These are phyloP conservation scores for Schizopygopsis pylzovi DNA, from an alignment of 2,797 vertebrate species.

Conservation along the genomic window DNA sequence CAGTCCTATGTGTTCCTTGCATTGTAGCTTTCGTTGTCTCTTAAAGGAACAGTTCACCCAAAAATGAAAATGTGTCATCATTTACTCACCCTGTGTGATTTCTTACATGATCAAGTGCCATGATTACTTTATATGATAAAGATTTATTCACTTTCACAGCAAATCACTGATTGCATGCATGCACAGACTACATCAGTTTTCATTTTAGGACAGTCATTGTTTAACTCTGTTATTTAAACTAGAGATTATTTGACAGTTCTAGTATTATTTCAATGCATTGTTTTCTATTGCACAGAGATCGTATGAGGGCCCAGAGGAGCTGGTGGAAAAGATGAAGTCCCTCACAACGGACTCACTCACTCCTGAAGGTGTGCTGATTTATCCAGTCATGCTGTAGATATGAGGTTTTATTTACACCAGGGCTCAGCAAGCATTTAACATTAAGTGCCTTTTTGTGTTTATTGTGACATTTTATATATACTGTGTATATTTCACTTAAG, in stretches of 20 bases:
- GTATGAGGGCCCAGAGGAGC: constrained; percentile 75
- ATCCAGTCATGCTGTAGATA: background rate
- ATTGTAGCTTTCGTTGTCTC: no score
- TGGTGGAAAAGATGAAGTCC: constrained; percentile 83
- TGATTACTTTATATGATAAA: no score
- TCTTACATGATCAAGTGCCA: no score
- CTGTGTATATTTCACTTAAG: background rate
- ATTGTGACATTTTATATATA: background rate
- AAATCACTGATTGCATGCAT: no score
- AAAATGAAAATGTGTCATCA: no score
- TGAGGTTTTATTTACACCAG: background rate
- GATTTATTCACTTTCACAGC: no score
- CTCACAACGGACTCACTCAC: constrained; percentile 74
- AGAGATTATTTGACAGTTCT: background rate
- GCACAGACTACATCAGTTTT: no score
- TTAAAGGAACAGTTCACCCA: no score
- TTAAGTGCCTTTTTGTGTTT: background rate
- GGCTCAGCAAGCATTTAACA: background rate
- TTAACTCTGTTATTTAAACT: no score
- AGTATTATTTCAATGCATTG: constrained; percentile 22
- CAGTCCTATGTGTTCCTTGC: no score
- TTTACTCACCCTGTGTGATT: no score
- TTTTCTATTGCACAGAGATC: constrained; percentile 58
- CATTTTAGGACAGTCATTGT: no score
- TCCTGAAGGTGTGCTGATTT: constrained; percentile 72